Evolutionary conservation across 2,113 vertebrate genomes (phyloP).

Genomic region (Engystomops pustulosus): DNA sequence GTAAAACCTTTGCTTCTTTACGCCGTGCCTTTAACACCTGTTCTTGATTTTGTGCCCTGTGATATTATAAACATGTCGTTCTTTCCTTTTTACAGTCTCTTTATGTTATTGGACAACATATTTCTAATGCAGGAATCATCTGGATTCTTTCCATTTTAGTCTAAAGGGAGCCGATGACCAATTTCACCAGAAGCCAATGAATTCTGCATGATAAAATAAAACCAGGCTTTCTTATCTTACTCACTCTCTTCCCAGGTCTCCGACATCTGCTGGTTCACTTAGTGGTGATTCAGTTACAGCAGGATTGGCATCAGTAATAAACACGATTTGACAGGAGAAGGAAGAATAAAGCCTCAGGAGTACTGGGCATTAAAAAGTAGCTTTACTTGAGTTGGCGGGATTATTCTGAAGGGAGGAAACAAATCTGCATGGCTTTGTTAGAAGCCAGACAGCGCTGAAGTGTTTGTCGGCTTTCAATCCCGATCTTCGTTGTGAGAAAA

Average conservation of each 20-base stretch:
- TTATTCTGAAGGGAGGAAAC: slow-evolving; percentile 5
- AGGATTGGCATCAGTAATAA: slow-evolving; percentile 58
- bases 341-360: slow-evolving; percentile 50
- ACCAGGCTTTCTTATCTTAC: slow-evolving; percentile 11
- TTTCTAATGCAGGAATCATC: background rate
- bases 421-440: slow-evolving; percentile 37
- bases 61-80: too few species aligned
- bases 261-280: slow-evolving; percentile 54
- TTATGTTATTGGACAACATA: background rate
- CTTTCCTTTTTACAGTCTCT: background rate
- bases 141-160: background rate
- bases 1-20: too few species aligned
- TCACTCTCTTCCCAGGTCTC: slow-evolving; percentile 31
- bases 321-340: slow-evolving; percentile 43
- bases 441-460: background rate
- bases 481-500: background rate
- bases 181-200: slow-evolving; percentile 26
- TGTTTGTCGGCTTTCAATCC: slow-evolving; percentile 7
- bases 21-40: too few species aligned
- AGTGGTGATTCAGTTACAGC: slow-evolving; percentile 54
- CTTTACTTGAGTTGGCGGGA: slow-evolving; percentile 19
- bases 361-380: slow-evolving; percentile 24
- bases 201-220: slow-evolving; percentile 30
- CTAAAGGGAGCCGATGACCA: background rate
- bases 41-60: too few species aligned